phyloP scores from a whole-genome alignment of 2,888 invertebrate species.

The Eurytoma adleriae region DNA sequence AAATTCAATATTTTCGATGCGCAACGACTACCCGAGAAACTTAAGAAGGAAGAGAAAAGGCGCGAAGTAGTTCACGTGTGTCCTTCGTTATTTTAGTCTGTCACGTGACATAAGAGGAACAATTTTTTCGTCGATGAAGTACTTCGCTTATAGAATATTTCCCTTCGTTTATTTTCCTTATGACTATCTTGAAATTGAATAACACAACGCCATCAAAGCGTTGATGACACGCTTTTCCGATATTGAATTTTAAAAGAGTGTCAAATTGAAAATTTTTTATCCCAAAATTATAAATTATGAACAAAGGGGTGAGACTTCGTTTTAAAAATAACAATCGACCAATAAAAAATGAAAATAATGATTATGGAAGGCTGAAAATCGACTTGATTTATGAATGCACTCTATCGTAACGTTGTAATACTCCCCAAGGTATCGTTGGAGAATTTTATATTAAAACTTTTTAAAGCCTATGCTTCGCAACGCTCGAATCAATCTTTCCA shows the following conservation, averaged over 20 bases:
- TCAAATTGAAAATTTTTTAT: no score
- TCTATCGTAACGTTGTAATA: slow-evolving; percentile 7
- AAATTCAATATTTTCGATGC: slow-evolving; percentile 42
- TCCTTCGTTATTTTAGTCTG: slow-evolving; percentile 36
- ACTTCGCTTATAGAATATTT: neutral
- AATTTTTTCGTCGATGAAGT: slow-evolving; percentile 19
- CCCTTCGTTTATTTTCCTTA: slow-evolving; percentile 10
- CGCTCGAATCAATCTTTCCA: slow-evolving; percentile 19
- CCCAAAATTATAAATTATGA: no score
- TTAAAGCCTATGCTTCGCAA: slow-evolving; percentile 14
- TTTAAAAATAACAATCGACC: neutral
- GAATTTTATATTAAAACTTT: slow-evolving; percentile 40
- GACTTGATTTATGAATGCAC: slow-evolving; percentile 25
- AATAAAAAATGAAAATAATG: slow-evolving; percentile 6
- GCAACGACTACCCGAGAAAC: slow-evolving; percentile 32
- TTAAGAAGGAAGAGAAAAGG: slow-evolving; percentile 46
- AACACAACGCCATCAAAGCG: neutral
- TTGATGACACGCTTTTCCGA: no score
- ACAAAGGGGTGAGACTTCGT: no score
- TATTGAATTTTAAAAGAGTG: no score
- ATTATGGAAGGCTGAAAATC: slow-evolving; percentile 8
- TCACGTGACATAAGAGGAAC: neutral
- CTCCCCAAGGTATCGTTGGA: slow-evolving; percentile 27
- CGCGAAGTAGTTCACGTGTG: slow-evolving; percentile 17
- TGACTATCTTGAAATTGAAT: neutral